Conservation (phyloP, 2,888 invertebrate genomes). For the Standfussiana lucernea region DNA sequence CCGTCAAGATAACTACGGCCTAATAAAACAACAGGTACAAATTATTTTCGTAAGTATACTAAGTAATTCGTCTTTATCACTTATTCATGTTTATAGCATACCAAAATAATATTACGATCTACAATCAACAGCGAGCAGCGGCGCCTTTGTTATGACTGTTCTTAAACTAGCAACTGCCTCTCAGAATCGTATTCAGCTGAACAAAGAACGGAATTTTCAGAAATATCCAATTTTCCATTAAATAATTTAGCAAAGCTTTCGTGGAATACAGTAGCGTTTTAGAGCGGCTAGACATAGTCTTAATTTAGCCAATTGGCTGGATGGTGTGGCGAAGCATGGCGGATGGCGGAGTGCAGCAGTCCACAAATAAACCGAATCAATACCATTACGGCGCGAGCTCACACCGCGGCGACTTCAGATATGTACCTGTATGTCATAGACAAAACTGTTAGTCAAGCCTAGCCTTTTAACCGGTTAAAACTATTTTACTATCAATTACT, state of each 20-base stretch:
- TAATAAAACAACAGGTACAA: slow-evolving; percentile 66
- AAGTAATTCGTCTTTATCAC: slow-evolving; percentile 49
- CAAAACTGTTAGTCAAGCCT: background rate
- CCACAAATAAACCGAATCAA: slow-evolving; percentile 86
- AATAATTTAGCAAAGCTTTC: slow-evolving; percentile 49
- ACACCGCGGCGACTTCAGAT: slow-evolving; percentile 67
- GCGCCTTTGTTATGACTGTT: slow-evolving; percentile 21
- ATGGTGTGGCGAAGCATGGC: slow-evolving; percentile 64
- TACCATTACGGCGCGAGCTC: slow-evolving; percentile 72
- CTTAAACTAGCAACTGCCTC: slow-evolving; percentile 35
- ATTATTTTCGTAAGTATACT: slow-evolving; percentile 53
- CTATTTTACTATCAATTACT: background rate
- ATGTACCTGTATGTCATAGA: slow-evolving; percentile 19
- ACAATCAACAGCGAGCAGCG: slow-evolving; percentile 13
- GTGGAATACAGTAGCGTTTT: slow-evolving; percentile 29
- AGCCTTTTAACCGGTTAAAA: background rate
- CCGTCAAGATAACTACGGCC: slow-evolving; percentile 60
- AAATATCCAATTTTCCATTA: slow-evolving; percentile 35
- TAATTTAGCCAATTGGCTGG: slow-evolving; percentile 69
- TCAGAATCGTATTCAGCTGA: slow-evolving; percentile 29
- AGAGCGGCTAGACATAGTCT: slow-evolving; percentile 58
- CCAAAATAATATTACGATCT: slow-evolving; percentile 44
- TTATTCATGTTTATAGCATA: slow-evolving; percentile 44
- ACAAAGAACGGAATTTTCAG: slow-evolving; percentile 32
- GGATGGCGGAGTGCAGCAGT: slow-evolving; percentile 73